Conservation (phyloP, 1,140 invertebrate genomes). For the Bombus breviceps region DNA sequence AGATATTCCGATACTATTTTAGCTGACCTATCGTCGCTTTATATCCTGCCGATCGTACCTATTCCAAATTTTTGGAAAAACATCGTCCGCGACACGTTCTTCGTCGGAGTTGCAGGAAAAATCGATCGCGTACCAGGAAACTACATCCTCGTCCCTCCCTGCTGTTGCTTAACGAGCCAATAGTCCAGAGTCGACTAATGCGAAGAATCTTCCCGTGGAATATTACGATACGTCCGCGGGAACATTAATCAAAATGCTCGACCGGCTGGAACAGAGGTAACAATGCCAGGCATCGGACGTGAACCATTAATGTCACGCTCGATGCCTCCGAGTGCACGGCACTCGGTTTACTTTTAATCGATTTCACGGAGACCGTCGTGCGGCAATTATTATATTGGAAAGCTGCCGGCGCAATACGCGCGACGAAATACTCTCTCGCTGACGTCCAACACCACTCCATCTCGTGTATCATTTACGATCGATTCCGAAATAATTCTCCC, state of each 20-base stretch:
- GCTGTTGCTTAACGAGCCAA: not conserved
- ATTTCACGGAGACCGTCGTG: not conserved
- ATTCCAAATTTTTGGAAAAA: not conserved
- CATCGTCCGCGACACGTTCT: not conserved
- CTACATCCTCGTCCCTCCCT: no score
- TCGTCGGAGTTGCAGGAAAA: not conserved
- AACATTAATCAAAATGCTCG: slow-evolving; percentile 13
- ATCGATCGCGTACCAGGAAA: slow-evolving; percentile 5
- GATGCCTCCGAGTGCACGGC: not conserved
- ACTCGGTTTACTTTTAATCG: slow-evolving; percentile 50
- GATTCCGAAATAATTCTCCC: slow-evolving; percentile 32
- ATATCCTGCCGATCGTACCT: no score
- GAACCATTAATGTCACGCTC: slow-evolving; percentile 18
- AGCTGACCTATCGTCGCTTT: no score
- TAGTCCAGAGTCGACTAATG: not conserved
- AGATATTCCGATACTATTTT: no score
- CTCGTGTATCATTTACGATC: slow-evolving; percentile 30
- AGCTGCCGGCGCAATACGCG: not conserved
- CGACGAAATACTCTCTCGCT: no score
- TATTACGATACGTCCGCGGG: not conserved
- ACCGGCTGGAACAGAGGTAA: not conserved
- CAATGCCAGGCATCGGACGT: slow-evolving; percentile 20
- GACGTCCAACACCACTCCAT: not conserved
- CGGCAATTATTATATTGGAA: slow-evolving; percentile 23
- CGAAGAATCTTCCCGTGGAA: slow-evolving; percentile 4